Base-by-base conservation (phyloP, 1,140 invertebrate genomes). In the Cherax quadricarinatus region DNA sequence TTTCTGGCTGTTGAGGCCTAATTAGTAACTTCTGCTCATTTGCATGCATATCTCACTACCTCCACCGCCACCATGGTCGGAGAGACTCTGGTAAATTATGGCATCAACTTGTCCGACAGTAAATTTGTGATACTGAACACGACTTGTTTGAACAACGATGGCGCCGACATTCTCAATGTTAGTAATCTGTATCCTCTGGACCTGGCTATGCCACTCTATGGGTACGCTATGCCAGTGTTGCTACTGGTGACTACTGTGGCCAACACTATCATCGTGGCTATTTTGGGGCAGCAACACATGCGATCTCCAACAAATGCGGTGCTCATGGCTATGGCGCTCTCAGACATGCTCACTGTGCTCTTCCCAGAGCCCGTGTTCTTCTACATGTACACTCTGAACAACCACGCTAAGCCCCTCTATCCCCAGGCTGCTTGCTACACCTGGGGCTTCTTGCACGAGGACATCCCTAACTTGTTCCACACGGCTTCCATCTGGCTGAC, bases 401-500 rank as follows among this genome's bases (percentile, higher is more conserved):
- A 98, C 95, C 97, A 98, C 94, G 96, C 97, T 94, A 97, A 97
- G 94, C 97, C 97, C 0, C 94, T 98, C 90, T 96, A 96, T 93
- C 97, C 97, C 1, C 96, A 97, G 0, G 95, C 96, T 30, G 96
- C 97, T 7, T 98, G 98, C 94, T 97, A 97, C 94, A 96, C 97
- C 1, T 98, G 97, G 96, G 96, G 96, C 93, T 96, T 96, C 94
- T 97, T 98, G 97, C 97, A 97, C 94, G 97, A 98, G 87, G 92
- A 95, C 0, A 93, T 98, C 92, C 98, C 98, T 2, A 97, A 97
- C 41, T 96, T 98, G 94, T 98, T 98, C 95, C 98, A 98, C 95
- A 98, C 98, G 1, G 97, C 98, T 1, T 98, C 98, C 91, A 98
- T 98, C 79, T 98, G 98, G 97, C 95, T 98, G 91, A 98, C 98